Evolutionary conservation across 2,113 vertebrate species (phyloP), one percentile per base, ranked within the genome.

Genomic region (Chamaea fasciata): DNA sequence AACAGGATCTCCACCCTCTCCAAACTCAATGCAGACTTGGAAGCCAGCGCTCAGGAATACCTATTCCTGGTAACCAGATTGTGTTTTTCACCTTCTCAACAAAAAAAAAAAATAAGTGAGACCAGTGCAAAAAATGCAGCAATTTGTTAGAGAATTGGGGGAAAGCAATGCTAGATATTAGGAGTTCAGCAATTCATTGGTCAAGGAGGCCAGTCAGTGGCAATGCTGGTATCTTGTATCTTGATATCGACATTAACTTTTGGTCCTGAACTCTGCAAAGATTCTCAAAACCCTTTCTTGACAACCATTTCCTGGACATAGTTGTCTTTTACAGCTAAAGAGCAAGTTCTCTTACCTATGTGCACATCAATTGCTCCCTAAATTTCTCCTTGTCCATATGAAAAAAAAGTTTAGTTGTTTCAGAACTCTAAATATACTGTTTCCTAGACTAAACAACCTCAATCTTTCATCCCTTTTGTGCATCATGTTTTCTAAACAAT

Each of bases 391-490:
- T 64, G 41, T 59, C 44, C 89, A 64, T 23, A 22, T 2, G 11
- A 62, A 60, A 92, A 95, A 71, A 27, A 47, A 81, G 59, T 77
- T 60, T 44, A 49, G n/a, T 57, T 74, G 10, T 41, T 89, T 86
- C 52, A 55, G 39, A 71, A 55, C 27, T 89, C 56, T 71, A 41
- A 81, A 70, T 53, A 41, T 20, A 10, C 24, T 23, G 17, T 71
- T 94, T 89, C 23, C 31, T 78, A 95, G 80, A 56, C 73, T 91
- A 96, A 96, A 84, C 64, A 92, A 75, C 56, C 28, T 31, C 13
- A 74, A 13, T 60, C 56, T 56, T 93, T 78, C 52, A 70, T 35
- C 30, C 15, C 87, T 92, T 55, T 68, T 37, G 28, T 56, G 24
- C 6, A 2, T 52, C 22, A 10, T 35, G 44, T 52, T 93, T 89